Conservation (phyloP, 2,113 vertebrate genomes). For the Micronycteris hirsuta region DNA sequence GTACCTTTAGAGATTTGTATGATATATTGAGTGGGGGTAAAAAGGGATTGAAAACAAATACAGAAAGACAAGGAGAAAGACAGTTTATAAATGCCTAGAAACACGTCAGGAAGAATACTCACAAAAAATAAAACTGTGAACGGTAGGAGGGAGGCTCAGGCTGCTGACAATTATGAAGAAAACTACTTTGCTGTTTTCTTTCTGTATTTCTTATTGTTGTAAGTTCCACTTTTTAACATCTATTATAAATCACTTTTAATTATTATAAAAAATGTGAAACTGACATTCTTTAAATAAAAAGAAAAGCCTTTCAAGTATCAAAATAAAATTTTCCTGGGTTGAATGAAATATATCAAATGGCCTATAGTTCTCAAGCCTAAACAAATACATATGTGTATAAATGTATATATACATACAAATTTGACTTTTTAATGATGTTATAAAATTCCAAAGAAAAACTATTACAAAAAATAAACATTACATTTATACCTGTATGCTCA, state of each 20-base stretch:
- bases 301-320: not conserved
- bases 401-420: not conserved
- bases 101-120: not conserved
- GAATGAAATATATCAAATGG: not conserved
- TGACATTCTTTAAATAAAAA: not conserved
- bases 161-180: not conserved
- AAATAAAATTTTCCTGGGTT: not conserved
- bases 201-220: not conserved
- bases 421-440: not conserved
- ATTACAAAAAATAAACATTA: not conserved
- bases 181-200: not conserved
- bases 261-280: not conserved
- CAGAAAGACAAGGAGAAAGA: not conserved
- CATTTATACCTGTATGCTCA: not conserved
- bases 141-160: accelerated
- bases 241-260: not conserved
- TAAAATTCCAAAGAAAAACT: not conserved
- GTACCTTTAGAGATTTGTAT: not conserved
- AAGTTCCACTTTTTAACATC: not conserved
- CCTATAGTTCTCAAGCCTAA: not conserved
- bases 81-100: not conserved
- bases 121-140: not conserved
- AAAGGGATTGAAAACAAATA: not conserved
- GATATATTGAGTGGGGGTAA: not conserved
- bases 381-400: not conserved